Conservation (phyloP, 2,888 invertebrate species). For the Colostygia pectinataria region DNA sequence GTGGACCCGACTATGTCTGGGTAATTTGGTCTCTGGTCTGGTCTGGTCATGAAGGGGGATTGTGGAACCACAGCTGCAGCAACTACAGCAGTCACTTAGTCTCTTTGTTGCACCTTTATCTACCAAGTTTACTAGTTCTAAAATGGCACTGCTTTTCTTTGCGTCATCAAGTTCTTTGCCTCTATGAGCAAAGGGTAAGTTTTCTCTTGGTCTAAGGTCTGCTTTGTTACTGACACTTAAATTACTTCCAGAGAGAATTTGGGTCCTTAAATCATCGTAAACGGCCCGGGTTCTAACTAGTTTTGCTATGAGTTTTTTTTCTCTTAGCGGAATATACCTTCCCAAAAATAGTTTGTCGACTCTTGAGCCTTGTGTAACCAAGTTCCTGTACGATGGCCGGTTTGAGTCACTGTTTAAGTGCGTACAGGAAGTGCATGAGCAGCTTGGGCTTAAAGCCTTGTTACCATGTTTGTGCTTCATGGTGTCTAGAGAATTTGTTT, state of each 20-base stretch:
- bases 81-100: slow-evolving; percentile 54
- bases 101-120: slow-evolving; percentile 48
- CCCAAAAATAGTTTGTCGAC: slow-evolving; percentile 51
- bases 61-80: slow-evolving; percentile 52
- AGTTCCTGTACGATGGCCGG: slow-evolving; percentile 40
- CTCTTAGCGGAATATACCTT: slow-evolving; percentile 52
- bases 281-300: slow-evolving; percentile 57
- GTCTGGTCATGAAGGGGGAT: slow-evolving; percentile 26
- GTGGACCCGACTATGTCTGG: slow-evolving; percentile 32
- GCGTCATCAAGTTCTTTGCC: slow-evolving; percentile 32
- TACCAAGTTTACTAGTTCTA: slow-evolving; percentile 48
- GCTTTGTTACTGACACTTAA: slow-evolving; percentile 39
- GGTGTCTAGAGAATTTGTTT: slow-evolving; percentile 40
- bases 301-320: slow-evolving; percentile 54
- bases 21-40: slow-evolving; percentile 27
- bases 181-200: slow-evolving; percentile 1
- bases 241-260: slow-evolving; percentile 49
- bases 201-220: slow-evolving; percentile 33
- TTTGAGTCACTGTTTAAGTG: slow-evolving; percentile 50
- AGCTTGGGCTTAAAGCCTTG: slow-evolving; percentile 39
- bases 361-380: slow-evolving; percentile 44
- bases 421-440: slow-evolving; percentile 52
- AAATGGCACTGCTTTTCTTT: slow-evolving; percentile 42
- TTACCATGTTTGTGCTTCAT: slow-evolving; percentile 31
- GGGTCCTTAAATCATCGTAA: slow-evolving; percentile 56